Conservation (phyloP, 2,797 vertebrate species). For the Sarcoramphus papa region DNA sequence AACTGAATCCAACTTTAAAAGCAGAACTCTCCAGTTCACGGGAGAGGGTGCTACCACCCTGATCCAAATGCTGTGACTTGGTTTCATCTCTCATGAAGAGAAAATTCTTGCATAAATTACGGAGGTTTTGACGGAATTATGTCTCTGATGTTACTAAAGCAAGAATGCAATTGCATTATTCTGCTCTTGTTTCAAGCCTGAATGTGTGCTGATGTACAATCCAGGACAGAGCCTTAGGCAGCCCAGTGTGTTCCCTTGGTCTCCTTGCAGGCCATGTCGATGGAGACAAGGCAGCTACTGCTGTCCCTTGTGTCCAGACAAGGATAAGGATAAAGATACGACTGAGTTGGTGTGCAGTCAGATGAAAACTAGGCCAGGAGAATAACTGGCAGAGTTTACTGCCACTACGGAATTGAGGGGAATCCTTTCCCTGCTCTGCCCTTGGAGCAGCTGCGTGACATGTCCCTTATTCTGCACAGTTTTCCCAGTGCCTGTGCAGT, state of each 20-base stretch:
- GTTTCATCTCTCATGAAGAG: not conserved
- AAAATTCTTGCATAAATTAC: not conserved
- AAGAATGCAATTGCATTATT: not conserved
- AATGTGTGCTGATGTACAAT: not conserved
- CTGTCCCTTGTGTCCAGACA: not conserved
- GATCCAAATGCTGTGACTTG: not conserved
- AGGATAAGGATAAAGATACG: not conserved
- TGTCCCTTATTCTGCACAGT: not conserved
- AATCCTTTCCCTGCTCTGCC: not conserved
- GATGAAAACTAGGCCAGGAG: not conserved
- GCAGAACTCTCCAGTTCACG: not conserved
- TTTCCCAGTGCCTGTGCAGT: not conserved
- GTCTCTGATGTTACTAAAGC: not conserved
- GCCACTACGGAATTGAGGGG: not conserved
- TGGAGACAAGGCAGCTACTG: not conserved
- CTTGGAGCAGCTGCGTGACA: not conserved
- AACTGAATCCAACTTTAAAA: not conserved
- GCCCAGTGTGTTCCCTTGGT: not conserved
- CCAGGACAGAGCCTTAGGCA: not conserved
- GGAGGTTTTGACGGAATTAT: not conserved
- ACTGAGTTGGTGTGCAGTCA: not conserved
- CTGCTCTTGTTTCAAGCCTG: not conserved
- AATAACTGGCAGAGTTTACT: not conserved
- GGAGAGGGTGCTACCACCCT: not conserved
- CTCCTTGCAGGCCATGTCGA: accelerated